phyloP scores from a whole-genome alignment of 2,888 invertebrate genomes.

The Calliscelio sp. region DNA sequence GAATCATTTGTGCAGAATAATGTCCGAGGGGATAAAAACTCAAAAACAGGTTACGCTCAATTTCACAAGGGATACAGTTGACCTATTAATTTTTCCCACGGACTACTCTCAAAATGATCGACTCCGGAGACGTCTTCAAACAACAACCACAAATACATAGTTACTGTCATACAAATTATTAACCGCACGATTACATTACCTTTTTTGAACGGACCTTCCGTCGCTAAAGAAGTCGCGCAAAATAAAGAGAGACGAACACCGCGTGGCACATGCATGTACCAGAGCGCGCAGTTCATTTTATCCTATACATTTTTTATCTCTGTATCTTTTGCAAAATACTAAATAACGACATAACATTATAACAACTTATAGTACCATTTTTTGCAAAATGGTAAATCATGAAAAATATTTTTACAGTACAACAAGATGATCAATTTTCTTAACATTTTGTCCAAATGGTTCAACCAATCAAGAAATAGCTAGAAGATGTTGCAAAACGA shows the following conservation, averaged over 20 bases:
- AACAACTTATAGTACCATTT: too few relatives aligned
- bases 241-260: constrained; percentile 62
- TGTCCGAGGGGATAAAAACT: constrained; percentile 14
- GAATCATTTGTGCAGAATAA: constrained; percentile 41
- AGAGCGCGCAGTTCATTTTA: too few relatives aligned
- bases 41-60: constrained; percentile 49
- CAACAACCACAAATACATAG: constrained; percentile 61
- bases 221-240: constrained; percentile 44
- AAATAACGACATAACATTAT: too few relatives aligned
- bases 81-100: constrained; percentile 64
- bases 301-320: too few relatives aligned
- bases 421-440: too few relatives aligned
- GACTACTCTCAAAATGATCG: constrained; percentile 59
- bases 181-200: constrained; percentile 77
- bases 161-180: constrained; percentile 72
- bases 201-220: constrained; percentile 71
- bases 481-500: constrained; percentile 56
- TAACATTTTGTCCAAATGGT: too few relatives aligned
- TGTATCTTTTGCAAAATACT: too few relatives aligned
- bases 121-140: constrained; percentile 56
- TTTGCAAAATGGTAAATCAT: too few relatives aligned
- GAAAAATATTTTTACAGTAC: too few relatives aligned
- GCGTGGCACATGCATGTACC: constrained; percentile 74
- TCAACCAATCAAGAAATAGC: constrained; percentile 62
- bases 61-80: constrained; percentile 37